Base-by-base conservation (phyloP, 1,140 invertebrate species). In the Zaprionus ornatus region DNA sequence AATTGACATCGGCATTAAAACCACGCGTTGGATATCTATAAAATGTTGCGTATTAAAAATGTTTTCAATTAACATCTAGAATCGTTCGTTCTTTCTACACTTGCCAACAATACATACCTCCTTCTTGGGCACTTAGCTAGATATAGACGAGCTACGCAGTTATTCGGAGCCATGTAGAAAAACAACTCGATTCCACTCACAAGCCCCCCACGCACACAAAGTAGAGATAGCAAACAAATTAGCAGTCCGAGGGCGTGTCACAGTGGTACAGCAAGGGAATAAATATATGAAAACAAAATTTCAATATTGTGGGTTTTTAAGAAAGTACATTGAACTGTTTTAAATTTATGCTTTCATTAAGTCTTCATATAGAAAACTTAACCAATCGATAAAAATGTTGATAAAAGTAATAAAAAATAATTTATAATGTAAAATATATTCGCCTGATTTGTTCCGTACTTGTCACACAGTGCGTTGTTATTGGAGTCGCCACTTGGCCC, bases 401-500 rank as follows among this genome's bases (percentile, higher is more conserved):
- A 32, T 10, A 32, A 32, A 32, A 27, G 9, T 10, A 3, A 32
- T 3, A 32, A 3, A 2, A 29, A 29, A 3, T 3, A 29, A 29
- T 32, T 32, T 3, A 9, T 32, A 32, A 10, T 10, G 29, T 32
- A 1, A 17, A 19, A 12, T 48, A 19, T 12, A 4, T 21, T 48
- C 10, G 10, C 10, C 19, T 13, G 0, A 10, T 23, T 19, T 13
- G 4, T 10, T 21, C 19, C 19, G 4, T 10, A 10, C 12, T 50
- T 23, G 45, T 23, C 45, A n/a, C 45, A 50, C 45, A 23, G 45
- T 50, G 19, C 45, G 10, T 23, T 23, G 19, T 50, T 50, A 50
- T 50, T 57, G 52, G 40, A 66, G 52, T 67, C 40, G 42, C 17
- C 52, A 48, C 65, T 54, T 29, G 69, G 45, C 19, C 10, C 45